Conservation (phyloP, 2,888 invertebrate species). For the Beris morrisii region DNA sequence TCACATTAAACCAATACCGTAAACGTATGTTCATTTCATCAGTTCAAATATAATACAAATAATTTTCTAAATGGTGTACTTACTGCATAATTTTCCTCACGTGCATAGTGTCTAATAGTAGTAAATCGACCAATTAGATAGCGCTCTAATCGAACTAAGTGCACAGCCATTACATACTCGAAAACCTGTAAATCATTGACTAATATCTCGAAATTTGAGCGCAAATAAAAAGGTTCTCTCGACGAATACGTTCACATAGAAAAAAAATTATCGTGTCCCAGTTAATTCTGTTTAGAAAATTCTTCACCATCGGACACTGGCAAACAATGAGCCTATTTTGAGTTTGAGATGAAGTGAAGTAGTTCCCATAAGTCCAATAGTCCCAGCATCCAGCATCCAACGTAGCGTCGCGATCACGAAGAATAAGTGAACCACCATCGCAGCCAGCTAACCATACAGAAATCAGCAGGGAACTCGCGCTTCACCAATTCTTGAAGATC, state of each 20-base stretch:
- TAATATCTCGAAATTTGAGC: constrained; percentile 16
- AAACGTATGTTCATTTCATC: too few relatives aligned
- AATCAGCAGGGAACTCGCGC: constrained; percentile 14
- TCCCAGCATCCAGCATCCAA: neutral
- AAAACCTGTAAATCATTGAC: constrained; percentile 23
- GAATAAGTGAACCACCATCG: neutral
- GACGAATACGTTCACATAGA: neutral
- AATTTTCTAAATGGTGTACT: too few relatives aligned
- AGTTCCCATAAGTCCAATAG: constrained; percentile 4
- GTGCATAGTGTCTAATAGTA: constrained; percentile 4
- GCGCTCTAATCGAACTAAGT: constrained; percentile 10
- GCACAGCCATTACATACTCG: constrained; percentile 16
- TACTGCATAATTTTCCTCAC: constrained; percentile 17
- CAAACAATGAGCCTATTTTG: constrained; percentile 2
- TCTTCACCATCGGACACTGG: constrained; percentile 1
- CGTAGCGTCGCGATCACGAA: neutral
- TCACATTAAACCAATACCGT: too few relatives aligned
- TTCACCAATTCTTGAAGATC: constrained; percentile 1
- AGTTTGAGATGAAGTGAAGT: neutral
- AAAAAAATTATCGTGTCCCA: constrained; percentile 23
- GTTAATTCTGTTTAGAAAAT: constrained; percentile 7
- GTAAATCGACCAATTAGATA: constrained; percentile 16
- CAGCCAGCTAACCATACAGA: neutral
- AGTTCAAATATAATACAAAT: too few relatives aligned
- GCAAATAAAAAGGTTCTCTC: constrained; percentile 1